Evolutionary conservation across 2,888 invertebrate genomes (phyloP).

Genomic region (Rhopalosiphum nymphaeae): DNA sequence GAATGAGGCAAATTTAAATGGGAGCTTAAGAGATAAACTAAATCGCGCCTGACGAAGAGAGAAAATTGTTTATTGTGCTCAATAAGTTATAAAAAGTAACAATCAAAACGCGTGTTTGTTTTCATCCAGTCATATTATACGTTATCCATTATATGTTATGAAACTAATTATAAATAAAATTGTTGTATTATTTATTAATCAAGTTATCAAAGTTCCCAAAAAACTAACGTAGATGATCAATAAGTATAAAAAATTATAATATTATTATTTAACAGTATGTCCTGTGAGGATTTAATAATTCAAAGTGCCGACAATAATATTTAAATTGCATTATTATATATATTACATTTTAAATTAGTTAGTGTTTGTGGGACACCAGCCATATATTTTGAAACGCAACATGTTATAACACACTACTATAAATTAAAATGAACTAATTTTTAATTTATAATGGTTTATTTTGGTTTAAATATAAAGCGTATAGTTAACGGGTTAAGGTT

Average conservation of each 20-base stretch:
- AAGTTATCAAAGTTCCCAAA: background rate
- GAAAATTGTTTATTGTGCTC: too few relatives aligned
- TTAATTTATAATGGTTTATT: background rate
- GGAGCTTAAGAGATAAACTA: too few relatives aligned
- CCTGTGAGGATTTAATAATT: background rate
- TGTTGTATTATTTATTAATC: background rate
- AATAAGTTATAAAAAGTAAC: too few relatives aligned
- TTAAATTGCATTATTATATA: background rate
- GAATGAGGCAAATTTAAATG: too few relatives aligned
- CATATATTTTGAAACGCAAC: background rate
- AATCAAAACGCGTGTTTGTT: background rate
- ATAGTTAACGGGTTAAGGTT: background rate
- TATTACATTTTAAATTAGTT: background rate
- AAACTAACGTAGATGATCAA: background rate
- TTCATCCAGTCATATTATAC: background rate
- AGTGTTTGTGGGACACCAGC: background rate
- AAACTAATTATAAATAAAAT: background rate
- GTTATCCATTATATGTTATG: background rate
- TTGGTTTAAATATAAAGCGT: background rate
- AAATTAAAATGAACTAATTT: background rate
- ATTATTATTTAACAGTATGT: background rate
- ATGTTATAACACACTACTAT: background rate
- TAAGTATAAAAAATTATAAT: background rate
- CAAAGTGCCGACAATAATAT: background rate
- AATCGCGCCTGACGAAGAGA: too few relatives aligned